Evolutionary conservation across 2,888 invertebrate species (phyloP), one percentile per base, ranked within the genome.

Genomic region (Tigriopus californicus): DNA sequence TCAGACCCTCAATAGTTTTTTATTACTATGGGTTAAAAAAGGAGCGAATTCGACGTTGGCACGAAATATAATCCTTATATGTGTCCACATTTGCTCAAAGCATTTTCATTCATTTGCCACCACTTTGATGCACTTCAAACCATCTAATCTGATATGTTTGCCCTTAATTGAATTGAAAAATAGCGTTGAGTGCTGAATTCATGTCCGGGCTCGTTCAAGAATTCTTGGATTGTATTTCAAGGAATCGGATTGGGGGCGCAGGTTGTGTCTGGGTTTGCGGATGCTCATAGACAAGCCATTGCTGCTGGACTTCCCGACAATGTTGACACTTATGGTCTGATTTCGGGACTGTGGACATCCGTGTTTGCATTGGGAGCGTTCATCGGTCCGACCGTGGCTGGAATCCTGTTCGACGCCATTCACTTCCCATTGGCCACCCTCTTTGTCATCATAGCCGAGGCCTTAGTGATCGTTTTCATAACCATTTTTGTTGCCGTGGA

Each of bases 301-400:
- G 88, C 76, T 79, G 82, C 77, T 0, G 86, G 85, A 1, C 80
- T 88, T 64, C 83, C 85, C 0, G 86, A 91, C 70, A 83, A 82
- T 62, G 76, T 90, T 63, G 85, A 87, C 67, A 91, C 91, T 0
- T 90, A 87, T 67, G 90, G 90, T 0, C 74, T 90, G 44, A 83
- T 90, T 10, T 88, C 90, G 1, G 91, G 89, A 0, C 75, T 91
- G 66, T 91, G 89, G 83, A 89, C 90, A 1, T 87, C 88, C 1
- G 81, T 85, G 0, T 89, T 90, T 67, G 88, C 90, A 0, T 74
- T 91, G 11, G 91, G 91, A 1, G 85, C 86, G 1, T 86, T 86
- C 70, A 79, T 86, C 56, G 87, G 87, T 0, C 86, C 86, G 1
- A 83, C 83, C 0, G 73, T 83, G 1, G 79, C 79, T 64, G 86